Evolutionary conservation across 1,140 invertebrate species (phyloP).

Genomic region (Drosophila setifemur): DNA sequence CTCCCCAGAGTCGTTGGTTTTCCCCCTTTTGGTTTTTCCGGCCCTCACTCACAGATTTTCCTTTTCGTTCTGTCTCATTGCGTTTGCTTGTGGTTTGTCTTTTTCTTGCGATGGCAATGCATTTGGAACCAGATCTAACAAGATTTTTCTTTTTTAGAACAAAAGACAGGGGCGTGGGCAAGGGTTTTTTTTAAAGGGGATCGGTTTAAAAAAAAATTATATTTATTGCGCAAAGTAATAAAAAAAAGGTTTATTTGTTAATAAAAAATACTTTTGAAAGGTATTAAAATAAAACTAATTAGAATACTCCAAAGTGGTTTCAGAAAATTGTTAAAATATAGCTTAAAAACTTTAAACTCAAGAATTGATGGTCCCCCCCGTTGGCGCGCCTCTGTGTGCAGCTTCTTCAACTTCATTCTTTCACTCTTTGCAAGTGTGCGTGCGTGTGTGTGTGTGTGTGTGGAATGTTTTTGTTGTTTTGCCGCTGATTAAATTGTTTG

Average conservation of each 20-base stretch:
- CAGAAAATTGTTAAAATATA: too few species aligned
- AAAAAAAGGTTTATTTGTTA: too few species aligned
- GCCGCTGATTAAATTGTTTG: slow-evolving; percentile 71
- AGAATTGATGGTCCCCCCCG: too few species aligned
- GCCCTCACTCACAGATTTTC: slow-evolving; percentile 8
- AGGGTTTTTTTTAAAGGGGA: too few species aligned
- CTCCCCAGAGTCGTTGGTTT: neutral
- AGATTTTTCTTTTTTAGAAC: slow-evolving; percentile 52
- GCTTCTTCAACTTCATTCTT: slow-evolving; percentile 6
- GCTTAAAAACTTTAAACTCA: too few species aligned
- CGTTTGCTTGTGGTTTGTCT: slow-evolving; percentile 18
- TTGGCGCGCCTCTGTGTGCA: too few species aligned
- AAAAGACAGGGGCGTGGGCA: neutral
- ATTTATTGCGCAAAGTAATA: too few species aligned
- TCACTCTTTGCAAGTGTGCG: neutral
- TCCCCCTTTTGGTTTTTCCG: neutral
- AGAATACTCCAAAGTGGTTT: too few species aligned
- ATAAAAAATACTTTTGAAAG: too few species aligned
- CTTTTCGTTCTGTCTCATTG: slow-evolving; percentile 44
- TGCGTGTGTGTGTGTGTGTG: slow-evolving; percentile 18
- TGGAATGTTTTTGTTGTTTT: slow-evolving; percentile 56
- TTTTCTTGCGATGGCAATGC: slow-evolving; percentile 37
- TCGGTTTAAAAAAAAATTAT: too few species aligned
- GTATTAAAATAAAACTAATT: too few species aligned
- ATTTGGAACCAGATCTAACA: slow-evolving; percentile 63